Base-by-base conservation (phyloP, 2,797 vertebrate species). In the Sebastes cheni region DNA sequence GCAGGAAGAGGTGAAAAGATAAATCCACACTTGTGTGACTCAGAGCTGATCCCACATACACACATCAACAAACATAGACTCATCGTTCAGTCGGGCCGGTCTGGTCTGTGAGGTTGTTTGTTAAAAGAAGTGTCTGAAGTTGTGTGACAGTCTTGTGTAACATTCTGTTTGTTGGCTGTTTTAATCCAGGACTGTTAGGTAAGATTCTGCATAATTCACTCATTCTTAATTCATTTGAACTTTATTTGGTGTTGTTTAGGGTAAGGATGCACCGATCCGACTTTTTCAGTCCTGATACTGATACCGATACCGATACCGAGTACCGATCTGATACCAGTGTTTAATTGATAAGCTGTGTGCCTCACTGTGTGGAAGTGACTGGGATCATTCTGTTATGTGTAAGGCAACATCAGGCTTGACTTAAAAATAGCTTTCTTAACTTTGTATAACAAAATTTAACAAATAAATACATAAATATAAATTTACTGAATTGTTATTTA, bases 21-120 rank as follows among this genome's bases (percentile, higher is more conserved):
- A 76, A 77, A 80, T 77, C 55, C 64, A 71, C 65, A 75, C 64
- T 46, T 64, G 56, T 62, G 72, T 90, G 77, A 84, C 76, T 86
- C 87, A 60, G 80, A 88, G 79, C 50, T 50, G 29, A 77, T 76
- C 52, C 67, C 71, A 62, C 78, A 68, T 54, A 81, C 79, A 81
- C 75, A 75, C 72, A 79, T 77, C 67, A 75, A 29, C 83, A 79
- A 58, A 81, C 72, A 73, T 29, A 30, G 58, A 69, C 75, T 65
- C 77, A 78, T 79, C 72, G 78, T 34, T 75, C 77, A 65, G 54
- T 60, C 58, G 25, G 34, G 25, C n/a, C 55, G 12, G n/a, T 64
- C 56, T 70, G 6, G 10, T 72, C 78, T 67, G 39, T 22, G 71
- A 50, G 50, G 50, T 60, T 72, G 73, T 76, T 74, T 65, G 74